Base-by-base conservation (phyloP, 2,888 invertebrate species). In the Pantelozetes paolii region DNA sequence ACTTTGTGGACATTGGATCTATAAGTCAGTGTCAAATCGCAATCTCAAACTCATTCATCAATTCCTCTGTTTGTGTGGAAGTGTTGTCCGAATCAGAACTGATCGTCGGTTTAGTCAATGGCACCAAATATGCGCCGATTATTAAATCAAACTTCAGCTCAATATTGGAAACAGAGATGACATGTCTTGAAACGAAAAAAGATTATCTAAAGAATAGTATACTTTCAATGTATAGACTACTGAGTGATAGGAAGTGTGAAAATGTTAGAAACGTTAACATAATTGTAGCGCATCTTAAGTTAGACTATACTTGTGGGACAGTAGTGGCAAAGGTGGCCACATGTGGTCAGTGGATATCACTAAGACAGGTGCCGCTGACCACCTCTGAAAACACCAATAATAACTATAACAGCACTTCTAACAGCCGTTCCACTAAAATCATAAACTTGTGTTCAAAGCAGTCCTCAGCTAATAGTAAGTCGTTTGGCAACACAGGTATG, bases 61-160 rank as follows among this genome's bases (percentile, higher is more conserved):
- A 64, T 36, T 64, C 64, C 6, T 20, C 64, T 1, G 64, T 64
- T 36, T 64, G 64, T 64, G 64, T 64, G 36, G 64, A 64, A 36
- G 64, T 64, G 64, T 64, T 64, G 36, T n/a, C n/a, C 30, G 64
- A 64, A 30, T 64, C 64, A n/a, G 64, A 64, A 20, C 32, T 64
- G 9, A 36, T 64, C 26, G 15, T 64, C 9, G 32, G 64, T 64
- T 36, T 64, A 36, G 36, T 64, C 32, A 64, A 64, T 32, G 64
- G 64, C 30, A 64, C 64, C 28, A 36, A 64, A 32, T 64, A n/a
- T 64, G 64, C 64, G 64, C 64, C 64, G n/a, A 64, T 64, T n/a
- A 64, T 64, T 36, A 64, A 64, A 36, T 32, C 64, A 36, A 64
- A 36, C n/a, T 64, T 64, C 64, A 64, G 64, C 36, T 64, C 64